Evolutionary conservation across 2,797 vertebrate species (phyloP), one percentile per base, ranked within the genome.

Genomic region (Loriculus beryllinus): DNA sequence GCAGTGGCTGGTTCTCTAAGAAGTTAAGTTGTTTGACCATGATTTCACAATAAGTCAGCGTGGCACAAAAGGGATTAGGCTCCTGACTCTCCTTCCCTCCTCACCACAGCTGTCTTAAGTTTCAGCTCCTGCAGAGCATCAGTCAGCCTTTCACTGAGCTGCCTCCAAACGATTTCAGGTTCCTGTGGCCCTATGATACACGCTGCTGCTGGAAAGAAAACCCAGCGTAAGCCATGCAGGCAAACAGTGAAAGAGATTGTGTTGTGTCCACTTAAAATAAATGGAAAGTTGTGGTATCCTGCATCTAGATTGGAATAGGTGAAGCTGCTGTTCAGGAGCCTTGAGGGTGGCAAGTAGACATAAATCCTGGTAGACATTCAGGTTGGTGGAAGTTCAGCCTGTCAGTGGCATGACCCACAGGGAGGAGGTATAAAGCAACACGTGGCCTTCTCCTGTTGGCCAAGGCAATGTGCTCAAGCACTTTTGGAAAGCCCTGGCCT

Each of bases 51-150:
- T 76, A 37, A 92, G 69, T 37, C 84, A 67, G 31, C 6, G 42
- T 82, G 80, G 69, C 72, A 96, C 75, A 57, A 60, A 39, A 39
- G 68, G 87, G 52, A 70, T 89, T 77, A 72, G 67, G 68, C 70
- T 86, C n/a, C 84, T 70, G 51, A 52, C 40, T 90, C 77, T 35
- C 31, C 37, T 81, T 93, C 45, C n/a, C n/a, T 52, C 93, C 87
- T 95, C 62, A 71, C 79, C 17, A 2, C 68, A 71, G 39, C 80
- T 80, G 78, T 80, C 45, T 86, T 81, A 81, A 64, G 54, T 95
- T 87, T 89, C 86, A 80, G 43, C 65, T 77, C 78, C 69, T 88
- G 42, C 45, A 62, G 85, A 79, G 67, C 65, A 83, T 85, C 79
- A 82, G 29, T 56, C 65, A 75, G 29, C 71, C 33, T 70, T 90